Base-by-base conservation (phyloP, 2,113 vertebrate species). In the Petrocephalus microphthalmus region DNA sequence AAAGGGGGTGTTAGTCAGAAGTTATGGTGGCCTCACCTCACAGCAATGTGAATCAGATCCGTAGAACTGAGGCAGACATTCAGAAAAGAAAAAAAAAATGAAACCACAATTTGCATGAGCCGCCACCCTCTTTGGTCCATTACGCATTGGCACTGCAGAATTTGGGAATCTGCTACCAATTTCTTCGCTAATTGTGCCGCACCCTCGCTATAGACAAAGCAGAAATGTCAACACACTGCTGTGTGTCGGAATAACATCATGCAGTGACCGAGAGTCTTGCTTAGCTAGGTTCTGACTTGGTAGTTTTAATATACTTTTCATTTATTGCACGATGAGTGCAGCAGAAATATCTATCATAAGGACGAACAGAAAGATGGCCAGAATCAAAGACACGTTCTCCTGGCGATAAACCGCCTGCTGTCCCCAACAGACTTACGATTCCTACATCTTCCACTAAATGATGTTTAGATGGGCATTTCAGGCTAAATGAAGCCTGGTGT, bases 1-100 rank as follows among this genome's bases (percentile, higher is more conserved):
- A 88, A 88, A 84, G 54, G 71, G 51, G 87, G 64, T 29, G 64
- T 74, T 71, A 67, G 33, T 74, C 64, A 87, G 57, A 67, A 5
- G 52, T 7, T 17, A 47, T 20, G 45, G 6, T 74, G 37, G 42
- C 42, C 20, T 87, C 42, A 19, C 60, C 45, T 42, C 47, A 10
- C 52, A 33, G 29, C 45, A 22, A 87, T 1, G 5, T 49, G 20
- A 87, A 49, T 49, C 37, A 67, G 22, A 49, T 20, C 37, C 2
- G 7, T 57, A 51, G 29, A 56, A 56, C 53, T 20, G 19, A 37
- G 53, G 37, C 5, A 17, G 45, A 19, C 71, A 42, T 42, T 78
- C 5, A 53, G 52, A 53, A 53, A 53, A 53, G 52, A 33, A 42
- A 78, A 64, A 64, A 67, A 67, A 67, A 67, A 1, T 3, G 60